A percentile compares a stretch with the other conserved stretches of the same genome.
Conservation (phyloP, 2,797 vertebrate species). For the Sarcoramphus papa region DNA sequence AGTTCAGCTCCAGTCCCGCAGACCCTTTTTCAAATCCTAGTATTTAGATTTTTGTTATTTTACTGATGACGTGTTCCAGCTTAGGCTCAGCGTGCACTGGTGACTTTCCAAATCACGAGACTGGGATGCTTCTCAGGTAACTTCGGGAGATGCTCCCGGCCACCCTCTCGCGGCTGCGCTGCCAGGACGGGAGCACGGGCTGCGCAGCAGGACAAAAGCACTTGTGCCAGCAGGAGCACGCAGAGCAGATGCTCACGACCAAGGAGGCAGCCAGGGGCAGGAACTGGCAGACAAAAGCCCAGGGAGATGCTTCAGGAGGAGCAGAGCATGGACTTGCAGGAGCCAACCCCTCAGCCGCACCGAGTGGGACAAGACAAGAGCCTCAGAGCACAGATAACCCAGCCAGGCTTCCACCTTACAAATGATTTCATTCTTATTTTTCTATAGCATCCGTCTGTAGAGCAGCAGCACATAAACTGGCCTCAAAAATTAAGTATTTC, state of each 20-base stretch:
- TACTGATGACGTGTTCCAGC: not conserved
- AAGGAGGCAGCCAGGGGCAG: not conserved
- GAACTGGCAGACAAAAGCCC: not conserved
- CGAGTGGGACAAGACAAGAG: not conserved
- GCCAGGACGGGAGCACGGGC: not conserved
- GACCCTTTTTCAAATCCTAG: too few relatives aligned
- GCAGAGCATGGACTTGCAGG: not conserved
- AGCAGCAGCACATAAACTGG: not conserved
- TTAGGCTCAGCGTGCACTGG: not conserved
- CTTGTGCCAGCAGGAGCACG: not conserved
- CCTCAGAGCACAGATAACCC: not conserved
- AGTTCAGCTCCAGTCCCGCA: not conserved
- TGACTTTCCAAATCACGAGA: not conserved
- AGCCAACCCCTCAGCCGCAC: not conserved
- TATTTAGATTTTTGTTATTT: not conserved
- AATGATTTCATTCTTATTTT: fast-evolving
- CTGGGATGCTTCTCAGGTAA: not conserved
- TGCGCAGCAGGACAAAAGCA: not conserved
- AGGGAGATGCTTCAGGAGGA: not conserved
- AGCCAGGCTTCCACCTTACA: not conserved
- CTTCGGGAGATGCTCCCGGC: not conserved
- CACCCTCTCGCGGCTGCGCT: not conserved
- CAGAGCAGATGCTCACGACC: not conserved
- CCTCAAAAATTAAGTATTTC: not conserved
- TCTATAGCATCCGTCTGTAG: not conserved